A percentile compares a stretch with the other conserved stretches of the same genome.
phyloP scores from a whole-genome alignment of 2,888 invertebrate species.

The Petrolisthes cinctipes region DNA sequence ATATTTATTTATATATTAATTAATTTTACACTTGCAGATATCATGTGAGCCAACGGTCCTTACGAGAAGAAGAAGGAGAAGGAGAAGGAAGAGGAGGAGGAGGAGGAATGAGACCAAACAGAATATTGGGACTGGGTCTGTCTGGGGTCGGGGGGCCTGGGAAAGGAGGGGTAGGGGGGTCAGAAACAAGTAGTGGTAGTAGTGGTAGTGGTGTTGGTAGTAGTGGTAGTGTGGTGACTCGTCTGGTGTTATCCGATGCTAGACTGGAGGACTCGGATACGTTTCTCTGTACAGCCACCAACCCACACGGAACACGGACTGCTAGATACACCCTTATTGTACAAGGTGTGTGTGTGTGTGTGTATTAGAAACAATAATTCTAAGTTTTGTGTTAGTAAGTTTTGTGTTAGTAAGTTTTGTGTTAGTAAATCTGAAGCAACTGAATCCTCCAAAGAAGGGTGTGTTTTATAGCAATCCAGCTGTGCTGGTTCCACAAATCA shows the following conservation, averaged over 20 bases:
- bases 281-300: slow-evolving; percentile 57
- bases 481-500: too few species aligned
- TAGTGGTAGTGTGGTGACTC: slow-evolving; percentile 20
- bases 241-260: slow-evolving; percentile 29
- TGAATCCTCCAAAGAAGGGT: too few species aligned
- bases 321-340: slow-evolving; percentile 56
- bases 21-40: too few species aligned
- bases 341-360: too few species aligned
- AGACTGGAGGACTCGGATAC: slow-evolving; percentile 56
- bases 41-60: slow-evolving; percentile 5
- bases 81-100: background rate
- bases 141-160: background rate
- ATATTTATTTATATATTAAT: too few species aligned
- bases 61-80: background rate
- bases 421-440: too few species aligned
- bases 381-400: too few species aligned
- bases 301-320: slow-evolving; percentile 54
- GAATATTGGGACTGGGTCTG: background rate
- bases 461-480: too few species aligned
- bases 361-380: background rate
- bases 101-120: background rate
- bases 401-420: too few species aligned
- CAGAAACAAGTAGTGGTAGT: background rate
- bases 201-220: slow-evolving; percentile 27
- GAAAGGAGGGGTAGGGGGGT: background rate